Evolutionary conservation across 2,888 invertebrate genomes (phyloP).

Genomic region (Drosophila multiciliata): DNA sequence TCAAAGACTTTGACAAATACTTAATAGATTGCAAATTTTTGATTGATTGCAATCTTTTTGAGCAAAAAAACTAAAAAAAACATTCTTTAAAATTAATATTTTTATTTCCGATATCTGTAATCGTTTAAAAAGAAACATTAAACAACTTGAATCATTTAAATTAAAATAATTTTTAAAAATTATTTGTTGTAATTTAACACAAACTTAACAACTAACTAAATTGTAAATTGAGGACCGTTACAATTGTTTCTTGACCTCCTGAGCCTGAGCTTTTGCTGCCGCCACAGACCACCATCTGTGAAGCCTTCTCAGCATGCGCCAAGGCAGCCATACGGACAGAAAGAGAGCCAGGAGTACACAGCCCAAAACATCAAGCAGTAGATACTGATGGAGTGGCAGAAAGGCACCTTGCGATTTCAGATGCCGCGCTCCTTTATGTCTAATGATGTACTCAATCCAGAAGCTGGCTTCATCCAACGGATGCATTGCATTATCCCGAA

Average conservation of each 20-base stretch:
- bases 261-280: conserved; percentile 18
- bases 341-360: conserved; percentile 78
- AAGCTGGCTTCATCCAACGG: conserved; percentile 87
- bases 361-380: conserved; percentile 86
- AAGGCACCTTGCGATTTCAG: conserved; percentile 84
- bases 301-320: conserved; percentile 59
- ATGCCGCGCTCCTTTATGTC: conserved; percentile 84
- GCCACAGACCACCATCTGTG: conserved; percentile 52
- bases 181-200: conserved; percentile 26
- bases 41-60: too few species aligned
- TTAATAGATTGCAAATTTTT: neutral
- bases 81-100: neutral
- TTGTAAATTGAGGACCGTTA: conserved; percentile 11
- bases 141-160: neutral
- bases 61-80: neutral
- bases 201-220: conserved; percentile 10
- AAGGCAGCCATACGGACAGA: conserved; percentile 70
- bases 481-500: conserved; percentile 86
- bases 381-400: conserved; percentile 84
- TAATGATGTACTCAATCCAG: conserved; percentile 87
- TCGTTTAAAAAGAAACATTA: neutral
- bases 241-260: conserved; percentile 55
- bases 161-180: conserved; percentile 21
- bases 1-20: neutral
- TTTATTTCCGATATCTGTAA: too few species aligned